Percentiles rank a stretch among this genome's conserved stretches.
phyloP scores from a whole-genome alignment of 2,888 invertebrate genomes.

The Fragum whitleyi region DNA sequence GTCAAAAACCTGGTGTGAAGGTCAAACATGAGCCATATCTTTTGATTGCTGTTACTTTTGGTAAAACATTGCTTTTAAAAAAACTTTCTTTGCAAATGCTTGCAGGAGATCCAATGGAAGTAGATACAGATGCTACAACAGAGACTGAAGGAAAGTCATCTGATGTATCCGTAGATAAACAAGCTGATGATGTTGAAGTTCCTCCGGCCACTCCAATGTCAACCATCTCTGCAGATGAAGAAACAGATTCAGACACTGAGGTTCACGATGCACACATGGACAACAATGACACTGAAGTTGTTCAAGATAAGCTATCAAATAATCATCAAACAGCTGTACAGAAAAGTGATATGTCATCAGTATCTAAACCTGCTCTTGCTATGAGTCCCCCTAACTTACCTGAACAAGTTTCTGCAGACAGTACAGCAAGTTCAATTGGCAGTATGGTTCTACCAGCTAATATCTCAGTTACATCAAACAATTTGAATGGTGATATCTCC shows the following conservation, averaged over 20 bases:
- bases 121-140: background rate
- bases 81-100: background rate
- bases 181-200: background rate
- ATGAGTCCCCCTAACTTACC: background rate
- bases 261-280: too few species aligned
- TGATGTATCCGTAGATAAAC: background rate
- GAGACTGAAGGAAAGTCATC: background rate
- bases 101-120: background rate
- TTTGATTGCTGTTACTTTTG: too few species aligned
- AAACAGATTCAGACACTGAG: background rate
- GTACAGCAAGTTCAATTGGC: background rate
- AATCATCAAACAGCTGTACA: background rate
- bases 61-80: too few species aligned
- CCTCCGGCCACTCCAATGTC: background rate
- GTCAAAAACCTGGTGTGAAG: too few species aligned
- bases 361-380: background rate
- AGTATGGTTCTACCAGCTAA: slow-evolving; percentile 10
- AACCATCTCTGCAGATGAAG: background rate
- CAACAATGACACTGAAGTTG: background rate
- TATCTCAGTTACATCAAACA: slow-evolving; percentile 11
- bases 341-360: background rate
- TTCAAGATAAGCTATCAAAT: background rate
- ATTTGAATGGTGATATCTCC: slow-evolving; percentile 49
- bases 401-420: background rate
- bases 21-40: too few species aligned